Evolutionary conservation across 2,113 vertebrate genomes (phyloP).

Genomic region (Ameiurus melas): DNA sequence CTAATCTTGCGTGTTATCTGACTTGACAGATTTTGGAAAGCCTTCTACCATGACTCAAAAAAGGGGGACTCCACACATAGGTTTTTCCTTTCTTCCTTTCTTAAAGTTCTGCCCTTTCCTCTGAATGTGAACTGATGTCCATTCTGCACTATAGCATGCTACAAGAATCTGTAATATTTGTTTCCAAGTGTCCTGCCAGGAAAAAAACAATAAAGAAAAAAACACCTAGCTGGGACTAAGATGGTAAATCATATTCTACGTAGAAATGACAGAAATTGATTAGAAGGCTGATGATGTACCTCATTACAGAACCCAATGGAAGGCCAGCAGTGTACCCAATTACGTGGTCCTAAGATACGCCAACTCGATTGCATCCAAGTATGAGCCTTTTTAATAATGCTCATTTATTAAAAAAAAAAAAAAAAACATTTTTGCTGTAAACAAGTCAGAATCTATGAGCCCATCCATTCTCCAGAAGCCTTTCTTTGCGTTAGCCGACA

Average conservation of each 20-base stretch:
- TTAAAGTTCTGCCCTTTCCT: not conserved
- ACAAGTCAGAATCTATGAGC: conserved; percentile 35
- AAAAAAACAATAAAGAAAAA: not conserved
- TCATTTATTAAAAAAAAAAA: not conserved
- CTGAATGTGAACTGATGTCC: not conserved
- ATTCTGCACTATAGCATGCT: not conserved
- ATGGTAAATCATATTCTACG: not conserved
- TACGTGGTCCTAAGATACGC: not conserved
- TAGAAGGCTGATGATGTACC: not conserved
- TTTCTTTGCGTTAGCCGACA: conserved; percentile 47
- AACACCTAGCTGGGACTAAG: not conserved
- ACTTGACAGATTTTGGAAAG: conserved; percentile 15
- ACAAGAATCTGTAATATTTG: not conserved
- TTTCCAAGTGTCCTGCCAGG: not conserved
- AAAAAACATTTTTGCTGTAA: not conserved
- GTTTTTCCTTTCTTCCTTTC: not conserved
- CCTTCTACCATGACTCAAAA: not conserved
- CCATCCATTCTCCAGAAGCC: conserved; percentile 49
- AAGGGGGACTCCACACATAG: not conserved
- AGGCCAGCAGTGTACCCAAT: not conserved
- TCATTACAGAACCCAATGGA: conserved; percentile 1
- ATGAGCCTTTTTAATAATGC: not conserved
- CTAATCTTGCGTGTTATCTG: not conserved
- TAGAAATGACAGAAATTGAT: not conserved
- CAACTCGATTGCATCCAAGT: not conserved